These are phyloP conservation scores for Macrosoma leucophasiata DNA, from an alignment of 2,888 invertebrate species.

Conservation along the genomic window DNA sequence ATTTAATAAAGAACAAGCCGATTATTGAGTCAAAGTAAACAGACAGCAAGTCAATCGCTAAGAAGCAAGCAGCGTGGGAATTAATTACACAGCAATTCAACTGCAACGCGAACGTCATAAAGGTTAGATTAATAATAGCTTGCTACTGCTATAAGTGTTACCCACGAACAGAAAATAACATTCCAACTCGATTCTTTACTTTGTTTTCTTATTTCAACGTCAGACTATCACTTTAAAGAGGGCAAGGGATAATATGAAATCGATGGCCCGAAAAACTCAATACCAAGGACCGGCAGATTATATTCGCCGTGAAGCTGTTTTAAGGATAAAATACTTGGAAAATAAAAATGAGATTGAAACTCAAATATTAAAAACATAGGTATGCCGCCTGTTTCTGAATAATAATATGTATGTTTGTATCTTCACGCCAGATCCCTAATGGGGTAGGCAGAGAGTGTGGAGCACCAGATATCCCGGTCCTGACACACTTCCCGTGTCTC, in stretches of 20 bases:
- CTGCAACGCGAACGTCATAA: conserved; percentile 10
- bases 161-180: no score
- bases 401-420: no score
- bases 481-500: no score
- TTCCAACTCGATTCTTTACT: no score
- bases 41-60: conserved; percentile 7
- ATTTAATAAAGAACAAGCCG: conserved; percentile 9
- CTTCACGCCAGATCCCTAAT: no score
- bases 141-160: no score
- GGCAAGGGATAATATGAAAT: conserved; percentile 10
- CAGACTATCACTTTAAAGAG: conserved; percentile 7
- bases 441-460: no score
- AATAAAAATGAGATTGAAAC: not conserved
- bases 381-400: no score
- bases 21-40: conserved; percentile 10
- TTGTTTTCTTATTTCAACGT: conserved; percentile 7
- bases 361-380: not conserved
- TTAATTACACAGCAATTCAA: conserved; percentile 9
- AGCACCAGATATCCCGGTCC: no score
- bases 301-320: not conserved
- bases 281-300: not conserved
- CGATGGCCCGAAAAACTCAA: conserved; percentile 1
- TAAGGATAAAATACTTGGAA: not conserved
- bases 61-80: conserved; percentile 10
- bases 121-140: no score